A percentile compares a stretch with the other conserved stretches of the same genome.
Evolutionary conservation across 2,113 vertebrate genomes (phyloP).

Genomic region (Phylloscopus whistleri): DNA sequence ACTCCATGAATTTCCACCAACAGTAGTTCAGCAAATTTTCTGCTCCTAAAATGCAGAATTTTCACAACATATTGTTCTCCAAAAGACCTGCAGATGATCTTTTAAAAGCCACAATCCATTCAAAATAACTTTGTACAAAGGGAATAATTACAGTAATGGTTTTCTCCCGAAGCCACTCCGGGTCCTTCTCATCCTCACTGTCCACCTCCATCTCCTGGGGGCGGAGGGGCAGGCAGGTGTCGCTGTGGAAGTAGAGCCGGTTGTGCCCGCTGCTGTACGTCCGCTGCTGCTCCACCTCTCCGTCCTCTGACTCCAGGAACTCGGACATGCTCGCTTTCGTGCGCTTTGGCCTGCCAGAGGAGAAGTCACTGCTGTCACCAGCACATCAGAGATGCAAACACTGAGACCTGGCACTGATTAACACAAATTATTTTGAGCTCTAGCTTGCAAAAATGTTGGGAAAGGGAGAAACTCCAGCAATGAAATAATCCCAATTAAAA

Average conservation of each 20-base stretch:
- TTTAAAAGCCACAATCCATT: neutral
- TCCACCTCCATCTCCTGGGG: constrained; percentile 98
- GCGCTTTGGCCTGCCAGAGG: constrained; percentile 85
- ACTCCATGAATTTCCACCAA: neutral
- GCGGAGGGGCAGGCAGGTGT: constrained; percentile 94
- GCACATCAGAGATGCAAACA: neutral
- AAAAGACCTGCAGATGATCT: neutral
- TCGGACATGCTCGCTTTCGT: constrained; percentile 96
- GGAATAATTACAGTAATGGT: constrained; percentile 87
- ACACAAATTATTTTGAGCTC: neutral
- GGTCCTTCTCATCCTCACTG: constrained; percentile 96
- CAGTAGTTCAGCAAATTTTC: neutral
- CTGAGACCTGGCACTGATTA: neutral
- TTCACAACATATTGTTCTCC: neutral
- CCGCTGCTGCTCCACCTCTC: constrained; percentile 94
- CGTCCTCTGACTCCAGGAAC: constrained; percentile 96
- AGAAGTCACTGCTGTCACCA: neutral
- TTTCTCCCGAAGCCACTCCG: constrained; percentile 96
- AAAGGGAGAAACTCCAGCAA: neutral
- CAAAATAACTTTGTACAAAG: neutral
- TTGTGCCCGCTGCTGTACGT: constrained; percentile 98
- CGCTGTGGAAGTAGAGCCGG: constrained; percentile 97
- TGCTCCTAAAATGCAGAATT: neutral
- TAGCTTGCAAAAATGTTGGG: neutral
- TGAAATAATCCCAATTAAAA: neutral